Evolutionary conservation across 2,797 vertebrate species (phyloP), one percentile per base, ranked within the genome.

Genomic region (Poecilia wingei): DNA sequence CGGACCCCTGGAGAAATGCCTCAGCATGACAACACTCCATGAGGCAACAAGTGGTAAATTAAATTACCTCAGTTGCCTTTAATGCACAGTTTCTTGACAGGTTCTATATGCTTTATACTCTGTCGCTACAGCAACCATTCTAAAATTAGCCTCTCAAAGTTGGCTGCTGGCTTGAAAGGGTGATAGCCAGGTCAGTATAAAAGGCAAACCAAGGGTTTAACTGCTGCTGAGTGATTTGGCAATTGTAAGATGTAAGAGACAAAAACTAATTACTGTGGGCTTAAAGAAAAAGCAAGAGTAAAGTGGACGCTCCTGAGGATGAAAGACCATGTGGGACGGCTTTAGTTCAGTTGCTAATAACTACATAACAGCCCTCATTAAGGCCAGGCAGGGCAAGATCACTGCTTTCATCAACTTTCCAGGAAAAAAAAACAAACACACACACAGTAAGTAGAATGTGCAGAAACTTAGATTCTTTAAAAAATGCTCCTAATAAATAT

Each of bases 221-320:
- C 82, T 78, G 90, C 89, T 84, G 87, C 85, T 84, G 91, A 92
- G 91, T 83, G 88, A 94, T 94, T 92, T 78, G 55, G 87, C 88
- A 89, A 92, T 92, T 91, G 89, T 91, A 82, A 86, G 87, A 91
- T 82, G 83, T 86, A 88, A 87, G 73, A 87, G 87, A 81, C 76
- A 86, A 88, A 94, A 95, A 93, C 91, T 94, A 94, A 95, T 96
- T 95, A 95, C 82, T 78, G 82, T 46, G 81, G 83, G 91, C 89
- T 95, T 92, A 88, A 91, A 90, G 84, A 87, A 92, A 93, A 93
- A 91, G 75, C 85, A 80, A n/a, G 85, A 86, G 82, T 91, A 85
- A 89, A 90, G 88, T 90, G 90, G 90, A 90, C 51, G 73, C 84
- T 89, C 85, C 84, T 87, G 84, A 81, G 76, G 86, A 88, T 89